These are phyloP conservation scores for Listrodromus nycthemerus DNA, from an alignment of 2,888 invertebrate genomes.

Conservation along the genomic window DNA sequence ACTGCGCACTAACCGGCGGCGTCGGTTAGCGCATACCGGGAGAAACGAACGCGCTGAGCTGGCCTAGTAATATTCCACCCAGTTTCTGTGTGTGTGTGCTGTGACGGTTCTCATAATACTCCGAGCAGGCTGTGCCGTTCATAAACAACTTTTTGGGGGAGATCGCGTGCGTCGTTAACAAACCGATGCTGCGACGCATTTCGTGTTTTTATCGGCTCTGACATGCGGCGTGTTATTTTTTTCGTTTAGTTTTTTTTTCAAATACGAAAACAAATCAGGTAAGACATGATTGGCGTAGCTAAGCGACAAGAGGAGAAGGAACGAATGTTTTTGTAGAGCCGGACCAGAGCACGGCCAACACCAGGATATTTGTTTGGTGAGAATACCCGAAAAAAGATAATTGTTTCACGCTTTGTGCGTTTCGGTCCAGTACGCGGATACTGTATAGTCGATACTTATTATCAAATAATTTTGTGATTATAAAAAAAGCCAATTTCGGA, in stretches of 20 bases:
- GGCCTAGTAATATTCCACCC: conserved; percentile 52
- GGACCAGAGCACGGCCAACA: no score
- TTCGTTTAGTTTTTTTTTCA: neutral
- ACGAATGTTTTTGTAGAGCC: neutral
- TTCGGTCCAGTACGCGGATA: neutral
- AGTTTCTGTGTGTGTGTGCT: conserved; percentile 42
- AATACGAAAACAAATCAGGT: neutral
- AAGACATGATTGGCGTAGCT: neutral
- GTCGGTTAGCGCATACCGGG: neutral
- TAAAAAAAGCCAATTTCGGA: neutral
- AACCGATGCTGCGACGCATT: conserved; percentile 17
- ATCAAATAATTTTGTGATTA: neutral
- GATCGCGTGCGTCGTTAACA: neutral
- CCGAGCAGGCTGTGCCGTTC: conserved; percentile 6
- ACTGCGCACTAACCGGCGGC: conserved; percentile 39
- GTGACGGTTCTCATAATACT: conserved; percentile 37
- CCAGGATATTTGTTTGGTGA: neutral
- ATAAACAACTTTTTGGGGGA: conserved; percentile 29
- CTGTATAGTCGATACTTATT: neutral
- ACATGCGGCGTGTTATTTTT: neutral
- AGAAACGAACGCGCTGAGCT: conserved; percentile 30
- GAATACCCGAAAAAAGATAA: neutral
- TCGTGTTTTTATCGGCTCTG: neutral
- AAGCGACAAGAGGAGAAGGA: neutral
- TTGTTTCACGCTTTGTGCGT: neutral